Base-by-base conservation (phyloP, 1,140 invertebrate genomes). In the Drosophila willistoni region DNA sequence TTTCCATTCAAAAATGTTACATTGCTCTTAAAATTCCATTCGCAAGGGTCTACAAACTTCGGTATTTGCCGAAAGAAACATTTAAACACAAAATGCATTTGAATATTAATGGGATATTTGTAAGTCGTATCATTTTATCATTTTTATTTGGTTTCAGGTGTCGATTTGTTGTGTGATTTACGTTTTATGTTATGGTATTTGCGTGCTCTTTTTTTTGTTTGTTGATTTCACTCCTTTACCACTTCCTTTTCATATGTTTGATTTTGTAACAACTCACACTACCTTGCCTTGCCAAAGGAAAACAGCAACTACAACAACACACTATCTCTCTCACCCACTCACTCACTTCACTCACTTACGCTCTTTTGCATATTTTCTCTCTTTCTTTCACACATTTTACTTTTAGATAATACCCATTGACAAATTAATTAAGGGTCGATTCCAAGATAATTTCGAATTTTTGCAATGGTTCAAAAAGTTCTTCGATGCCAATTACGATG, bases 401-500 rank as follows among this genome's bases (percentile, higher is more conserved):
- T 94, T 94, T 93, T 94, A 97, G 96, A 97, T 96, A 93, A 96
- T 97, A 93, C 95, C 96, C 81, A 96, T 97, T 94, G 96, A 97
- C 94, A 96, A 94, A 94, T 94, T 97, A 94, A 97, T 98, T 85
- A 98, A 98, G 94, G 97, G 97, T 91, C 95, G 96, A 80, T 99
- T 98, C 93, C 97, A 98, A 95, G 98, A 99, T 94, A 99, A 99
- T 94, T 99, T 99, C 94, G 98, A 99, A 93, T 99, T 99, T 94
- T 95, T 99, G 77, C 98, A 99, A 94, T 99, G 98, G 98, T 99
- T 99, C 94, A 99, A 99, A 94, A 98, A 98, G 93, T 99, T 99
- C 93, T 99, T 99, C 94, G 98, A 99, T 94, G 98, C 98, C 73
- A 99, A 99, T 94, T 99, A 98, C 94, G 95, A 96, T 92, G 97